phyloP scores from a whole-genome alignment of 2,888 invertebrate genomes.

The Drosophila subsilvestris region DNA sequence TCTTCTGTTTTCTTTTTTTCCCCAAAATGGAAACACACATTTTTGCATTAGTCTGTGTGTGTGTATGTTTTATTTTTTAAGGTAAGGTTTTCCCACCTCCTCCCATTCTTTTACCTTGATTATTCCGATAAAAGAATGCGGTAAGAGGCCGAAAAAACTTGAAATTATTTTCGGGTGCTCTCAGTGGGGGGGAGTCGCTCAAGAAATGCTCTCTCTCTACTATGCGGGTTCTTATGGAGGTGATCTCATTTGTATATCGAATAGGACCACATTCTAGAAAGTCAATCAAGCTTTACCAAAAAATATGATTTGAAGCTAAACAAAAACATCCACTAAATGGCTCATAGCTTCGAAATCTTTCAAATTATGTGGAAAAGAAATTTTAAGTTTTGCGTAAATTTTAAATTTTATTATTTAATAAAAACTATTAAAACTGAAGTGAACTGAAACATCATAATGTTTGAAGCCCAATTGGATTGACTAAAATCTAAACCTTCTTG shows the following conservation, averaged over 20 bases:
- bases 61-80: slow-evolving; percentile 43
- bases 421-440: too few relatives aligned
- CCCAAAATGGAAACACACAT: slow-evolving; percentile 20
- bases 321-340: too few relatives aligned
- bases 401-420: too few relatives aligned
- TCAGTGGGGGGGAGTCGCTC: background rate
- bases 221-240: slow-evolving; percentile 2
- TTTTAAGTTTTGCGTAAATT: background rate
- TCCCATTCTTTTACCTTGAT: slow-evolving; percentile 7
- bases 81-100: slow-evolving; percentile 39
- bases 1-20: slow-evolving; percentile 24
- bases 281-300: background rate
- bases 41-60: background rate
- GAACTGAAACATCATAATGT: background rate
- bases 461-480: too few relatives aligned
- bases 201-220: slow-evolving; percentile 34
- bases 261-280: slow-evolving; percentile 30
- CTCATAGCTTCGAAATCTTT: too few relatives aligned
- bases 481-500: too few relatives aligned
- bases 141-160: slow-evolving; percentile 50
- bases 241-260: slow-evolving; percentile 10
- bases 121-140: background rate
- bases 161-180: slow-evolving; percentile 38
- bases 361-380: too few relatives aligned
- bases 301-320: background rate